Conservation (phyloP, 1,140 invertebrate species). For the Phenacoccus solenopsis region DNA sequence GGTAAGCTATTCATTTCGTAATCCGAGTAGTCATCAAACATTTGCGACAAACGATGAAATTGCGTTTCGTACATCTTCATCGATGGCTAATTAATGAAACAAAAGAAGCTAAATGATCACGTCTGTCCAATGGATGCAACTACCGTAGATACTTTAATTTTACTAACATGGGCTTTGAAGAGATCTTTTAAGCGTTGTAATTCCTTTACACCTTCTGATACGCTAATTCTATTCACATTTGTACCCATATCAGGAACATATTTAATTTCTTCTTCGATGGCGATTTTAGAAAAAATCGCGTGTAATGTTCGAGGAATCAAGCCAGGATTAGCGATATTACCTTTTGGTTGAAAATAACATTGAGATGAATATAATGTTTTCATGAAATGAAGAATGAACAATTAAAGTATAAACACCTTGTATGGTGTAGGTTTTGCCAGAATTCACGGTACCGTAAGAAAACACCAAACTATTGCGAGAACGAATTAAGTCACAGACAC, state of each 20-base stretch:
- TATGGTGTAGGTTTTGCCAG: constrained; percentile 80
- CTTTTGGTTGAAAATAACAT: constrained; percentile 19
- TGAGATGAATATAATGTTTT: no score
- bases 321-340: constrained; percentile 20
- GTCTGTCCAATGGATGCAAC: no score
- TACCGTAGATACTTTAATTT: no score
- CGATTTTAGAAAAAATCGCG: not conserved
- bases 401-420: constrained; percentile 43
- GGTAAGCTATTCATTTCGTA: not conserved
- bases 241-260: not conserved
- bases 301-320: constrained; percentile 22
- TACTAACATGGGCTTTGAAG: not conserved
- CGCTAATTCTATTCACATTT: not conserved
- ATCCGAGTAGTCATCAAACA: constrained; percentile 1
- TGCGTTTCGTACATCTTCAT: not conserved
- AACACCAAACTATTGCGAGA: constrained; percentile 66
- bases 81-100: not conserved
- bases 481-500: constrained; percentile 47
- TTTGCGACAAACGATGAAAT: not conserved
- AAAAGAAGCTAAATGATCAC: no score
- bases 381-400: no score
- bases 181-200: not conserved
- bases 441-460: constrained; percentile 69
- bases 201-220: not conserved
- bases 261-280: not conserved